These are phyloP conservation scores for Apodemus sylvaticus DNA, from an alignment of 2,113 vertebrate genomes.

Conservation along the genomic window DNA sequence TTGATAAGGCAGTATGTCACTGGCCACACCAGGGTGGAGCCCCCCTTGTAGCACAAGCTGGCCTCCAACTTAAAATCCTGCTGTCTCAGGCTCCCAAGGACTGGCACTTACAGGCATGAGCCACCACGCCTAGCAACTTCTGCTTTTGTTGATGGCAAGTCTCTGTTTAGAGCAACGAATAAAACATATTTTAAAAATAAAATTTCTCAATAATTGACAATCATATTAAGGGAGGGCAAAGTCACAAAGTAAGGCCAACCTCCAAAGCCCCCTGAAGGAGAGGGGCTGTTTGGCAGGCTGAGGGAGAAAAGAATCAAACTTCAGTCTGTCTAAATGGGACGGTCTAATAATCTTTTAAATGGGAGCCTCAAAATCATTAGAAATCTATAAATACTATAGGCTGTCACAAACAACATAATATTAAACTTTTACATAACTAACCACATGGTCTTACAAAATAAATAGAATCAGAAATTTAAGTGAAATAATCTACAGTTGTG, in stretches of 20 bases:
- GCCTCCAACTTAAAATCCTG: not conserved
- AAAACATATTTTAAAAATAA: not conserved
- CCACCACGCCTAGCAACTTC: not conserved
- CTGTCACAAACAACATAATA: not conserved
- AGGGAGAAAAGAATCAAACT: not conserved
- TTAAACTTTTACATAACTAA: slow-evolving; percentile 4
- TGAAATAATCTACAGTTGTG: not conserved
- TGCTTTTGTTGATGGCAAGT: not conserved
- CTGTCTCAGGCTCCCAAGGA: too few relatives aligned
- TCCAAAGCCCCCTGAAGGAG: too few relatives aligned
- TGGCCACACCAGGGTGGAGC: not conserved
- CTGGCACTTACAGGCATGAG: not conserved
- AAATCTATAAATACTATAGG: slow-evolving; percentile 28
- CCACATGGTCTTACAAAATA: not conserved
- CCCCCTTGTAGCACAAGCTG: not conserved
- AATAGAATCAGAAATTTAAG: not conserved
- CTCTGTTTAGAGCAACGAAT: not conserved
- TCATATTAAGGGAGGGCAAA: not conserved
- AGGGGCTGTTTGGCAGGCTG: not conserved
- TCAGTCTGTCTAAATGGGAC: not conserved
- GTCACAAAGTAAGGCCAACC: not conserved
- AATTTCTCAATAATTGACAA: slow-evolving; percentile 15
- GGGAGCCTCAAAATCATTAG: slow-evolving; percentile 8
- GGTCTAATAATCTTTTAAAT: not conserved
- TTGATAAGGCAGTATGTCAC: not conserved